phyloP scores from a whole-genome alignment of 2,888 invertebrate species.

The Prosopocoilus inquinatus region DNA sequence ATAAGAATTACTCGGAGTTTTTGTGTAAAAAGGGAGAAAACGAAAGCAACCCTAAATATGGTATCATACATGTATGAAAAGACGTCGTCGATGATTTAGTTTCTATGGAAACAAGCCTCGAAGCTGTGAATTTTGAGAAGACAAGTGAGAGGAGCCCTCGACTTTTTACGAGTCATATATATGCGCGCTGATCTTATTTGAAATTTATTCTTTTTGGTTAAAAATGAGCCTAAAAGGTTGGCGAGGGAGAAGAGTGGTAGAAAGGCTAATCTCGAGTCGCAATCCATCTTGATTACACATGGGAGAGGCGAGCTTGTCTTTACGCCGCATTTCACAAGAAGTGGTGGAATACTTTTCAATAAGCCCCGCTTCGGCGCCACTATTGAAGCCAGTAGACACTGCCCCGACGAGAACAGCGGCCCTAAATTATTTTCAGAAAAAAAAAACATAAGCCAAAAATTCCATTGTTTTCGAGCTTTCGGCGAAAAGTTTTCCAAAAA shows the following conservation, averaged over 20 bases:
- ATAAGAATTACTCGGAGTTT: conserved; percentile 29
- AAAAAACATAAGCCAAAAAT: no score
- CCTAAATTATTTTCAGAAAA: conserved; percentile 18
- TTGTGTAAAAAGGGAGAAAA: conserved; percentile 20
- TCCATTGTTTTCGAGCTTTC: no score
- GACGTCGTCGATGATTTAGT: conserved; percentile 34
- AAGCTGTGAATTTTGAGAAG: conserved; percentile 41
- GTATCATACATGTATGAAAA: conserved; percentile 33
- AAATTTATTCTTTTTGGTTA: conserved; percentile 35
- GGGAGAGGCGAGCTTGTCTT: conserved; percentile 40
- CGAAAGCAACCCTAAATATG: conserved; percentile 28
- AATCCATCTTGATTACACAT: conserved; percentile 49
- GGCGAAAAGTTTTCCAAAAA: no score
- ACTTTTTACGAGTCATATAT: conserved; percentile 42
- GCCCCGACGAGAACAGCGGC: conserved; percentile 20
- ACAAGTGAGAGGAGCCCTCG: conserved; percentile 34
- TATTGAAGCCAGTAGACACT: conserved; percentile 16
- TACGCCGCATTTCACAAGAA: conserved; percentile 42
- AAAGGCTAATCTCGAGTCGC: conserved; percentile 46
- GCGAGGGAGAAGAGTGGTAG: conserved; percentile 32
- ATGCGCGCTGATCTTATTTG: conserved; percentile 43
- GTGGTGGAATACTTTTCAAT: conserved; percentile 36
- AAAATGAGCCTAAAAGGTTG: conserved; percentile 32
- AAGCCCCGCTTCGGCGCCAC: conserved; percentile 26
- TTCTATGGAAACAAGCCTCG: conserved; percentile 36